Evolutionary conservation across 1,140 invertebrate species (phyloP).

Genomic region (Drosophila gunungcola): DNA sequence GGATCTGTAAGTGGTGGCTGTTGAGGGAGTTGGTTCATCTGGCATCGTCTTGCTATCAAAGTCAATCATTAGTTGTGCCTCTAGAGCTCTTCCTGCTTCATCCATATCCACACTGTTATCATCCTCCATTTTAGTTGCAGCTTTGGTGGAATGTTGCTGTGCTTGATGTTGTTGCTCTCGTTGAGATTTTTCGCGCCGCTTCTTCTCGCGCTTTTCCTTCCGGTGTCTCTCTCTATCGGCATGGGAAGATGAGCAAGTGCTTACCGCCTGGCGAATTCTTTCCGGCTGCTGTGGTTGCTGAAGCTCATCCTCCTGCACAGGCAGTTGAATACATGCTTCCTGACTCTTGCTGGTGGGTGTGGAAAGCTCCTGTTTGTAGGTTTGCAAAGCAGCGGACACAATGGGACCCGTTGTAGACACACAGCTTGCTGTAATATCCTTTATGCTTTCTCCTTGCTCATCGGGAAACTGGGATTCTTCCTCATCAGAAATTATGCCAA

Average conservation of each 20-base stretch:
- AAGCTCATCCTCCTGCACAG: constrained; percentile 36
- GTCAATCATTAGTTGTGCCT: constrained; percentile 90
- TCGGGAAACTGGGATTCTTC: constrained; percentile 79
- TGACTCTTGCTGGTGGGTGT: constrained; percentile 59
- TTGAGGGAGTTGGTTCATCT: constrained; percentile 79
- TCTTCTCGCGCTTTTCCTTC: constrained; percentile 89
- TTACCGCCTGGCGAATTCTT: constrained; percentile 26
- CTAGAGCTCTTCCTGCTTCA: constrained; percentile 91
- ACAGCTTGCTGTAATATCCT: constrained; percentile 36
- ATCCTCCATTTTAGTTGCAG: constrained; percentile 86
- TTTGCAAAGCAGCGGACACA: constrained; percentile 79
- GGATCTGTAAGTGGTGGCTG: constrained; percentile 77
- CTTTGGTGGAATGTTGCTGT: constrained; percentile 63
- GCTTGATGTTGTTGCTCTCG: constrained; percentile 66
- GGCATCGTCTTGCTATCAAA: constrained; percentile 79
- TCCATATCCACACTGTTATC: constrained; percentile 92
- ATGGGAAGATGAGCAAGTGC: constrained; percentile 40
- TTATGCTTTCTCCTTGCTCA: constrained; percentile 31
- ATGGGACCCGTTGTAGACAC: constrained; percentile 67
- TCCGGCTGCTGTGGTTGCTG: constrained; percentile 32
- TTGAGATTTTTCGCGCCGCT: constrained; percentile 86
- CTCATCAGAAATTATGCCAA: constrained; percentile 93
- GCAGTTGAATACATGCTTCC: constrained; percentile 6
- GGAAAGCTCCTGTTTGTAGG: constrained; percentile 74
- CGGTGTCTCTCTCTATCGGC: constrained; percentile 75